phyloP scores from a whole-genome alignment of 2,113 vertebrate species.

The Numida meleagris region DNA sequence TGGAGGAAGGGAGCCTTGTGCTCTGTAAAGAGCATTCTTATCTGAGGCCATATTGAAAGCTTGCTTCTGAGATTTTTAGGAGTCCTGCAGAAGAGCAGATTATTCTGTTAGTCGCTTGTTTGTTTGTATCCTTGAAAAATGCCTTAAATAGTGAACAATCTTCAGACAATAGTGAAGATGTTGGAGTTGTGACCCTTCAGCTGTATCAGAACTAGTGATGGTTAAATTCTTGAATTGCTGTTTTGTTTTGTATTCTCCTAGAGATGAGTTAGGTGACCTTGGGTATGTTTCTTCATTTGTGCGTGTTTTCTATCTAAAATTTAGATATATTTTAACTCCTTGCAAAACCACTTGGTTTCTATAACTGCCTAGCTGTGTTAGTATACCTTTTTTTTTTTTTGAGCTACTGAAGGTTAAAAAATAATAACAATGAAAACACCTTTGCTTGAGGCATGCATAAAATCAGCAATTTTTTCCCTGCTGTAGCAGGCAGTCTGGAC shows the following conservation, averaged over 20 bases:
- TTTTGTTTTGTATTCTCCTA: neutral
- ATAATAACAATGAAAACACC: neutral
- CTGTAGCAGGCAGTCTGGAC: neutral
- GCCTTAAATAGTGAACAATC: neutral
- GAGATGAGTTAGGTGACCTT: neutral
- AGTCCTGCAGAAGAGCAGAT: neutral
- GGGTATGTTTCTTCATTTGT: neutral
- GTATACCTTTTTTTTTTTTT: neutral
- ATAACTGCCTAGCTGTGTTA: neutral
- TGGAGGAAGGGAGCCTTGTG: neutral
- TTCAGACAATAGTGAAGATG: neutral
- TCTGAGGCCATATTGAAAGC: neutral
- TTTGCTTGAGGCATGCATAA: conserved; percentile 1
- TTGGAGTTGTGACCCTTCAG: neutral
- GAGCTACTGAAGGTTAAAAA: neutral
- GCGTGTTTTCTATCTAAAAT: neutral
- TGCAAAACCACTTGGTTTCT: neutral
- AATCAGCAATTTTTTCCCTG: neutral
- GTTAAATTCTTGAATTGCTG: neutral
- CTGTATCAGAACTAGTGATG: neutral
- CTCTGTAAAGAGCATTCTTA: neutral
- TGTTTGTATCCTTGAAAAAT: neutral
- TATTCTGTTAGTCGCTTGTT: neutral
- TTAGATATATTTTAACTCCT: neutral
- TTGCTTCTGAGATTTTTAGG: neutral